Conservation (phyloP, 2,888 invertebrate genomes). For the Cephonodes hylas region DNA sequence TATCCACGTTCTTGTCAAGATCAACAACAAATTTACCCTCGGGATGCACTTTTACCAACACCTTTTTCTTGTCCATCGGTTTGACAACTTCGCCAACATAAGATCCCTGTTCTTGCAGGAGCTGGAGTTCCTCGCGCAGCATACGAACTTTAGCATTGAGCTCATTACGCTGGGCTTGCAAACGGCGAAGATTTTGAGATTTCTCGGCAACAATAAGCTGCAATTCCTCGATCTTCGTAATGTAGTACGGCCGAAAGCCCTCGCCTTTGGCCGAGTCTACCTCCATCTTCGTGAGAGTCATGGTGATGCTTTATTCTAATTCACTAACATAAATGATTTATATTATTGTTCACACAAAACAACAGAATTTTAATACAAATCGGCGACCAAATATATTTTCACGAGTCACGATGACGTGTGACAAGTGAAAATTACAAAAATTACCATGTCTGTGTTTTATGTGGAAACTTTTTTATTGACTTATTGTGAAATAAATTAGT, state of each 20-base stretch:
- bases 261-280: conserved; percentile 88
- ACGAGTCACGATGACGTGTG: conserved; percentile 53
- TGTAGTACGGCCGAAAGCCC: conserved; percentile 97
- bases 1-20: conserved; percentile 99
- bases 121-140: conserved; percentile 97
- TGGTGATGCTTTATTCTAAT: conserved; percentile 37
- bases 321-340: conserved; percentile 29
- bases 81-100: conserved; percentile 99
- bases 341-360: conserved; percentile 9
- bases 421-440: conserved; percentile 17
- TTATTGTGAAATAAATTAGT: background rate
- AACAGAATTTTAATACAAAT: conserved; percentile 7
- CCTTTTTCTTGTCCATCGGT: conserved; percentile 99
- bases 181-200: conserved; percentile 96
- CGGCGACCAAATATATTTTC: conserved; percentile 33
- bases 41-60: conserved; percentile 98
- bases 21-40: conserved; percentile 99
- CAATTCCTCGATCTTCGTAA: conserved; percentile 98
- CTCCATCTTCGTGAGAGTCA: conserved; percentile 84
- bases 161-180: conserved; percentile 99
- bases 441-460: conserved; percentile 12
- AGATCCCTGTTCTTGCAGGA: conserved; percentile 98
- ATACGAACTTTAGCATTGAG: conserved; percentile 99
- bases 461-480: background rate
- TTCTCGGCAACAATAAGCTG: conserved; percentile 98